Evolutionary conservation across 1,140 invertebrate genomes (phyloP), one percentile per base, ranked within the genome.

Genomic region (Pissodes strobi): DNA sequence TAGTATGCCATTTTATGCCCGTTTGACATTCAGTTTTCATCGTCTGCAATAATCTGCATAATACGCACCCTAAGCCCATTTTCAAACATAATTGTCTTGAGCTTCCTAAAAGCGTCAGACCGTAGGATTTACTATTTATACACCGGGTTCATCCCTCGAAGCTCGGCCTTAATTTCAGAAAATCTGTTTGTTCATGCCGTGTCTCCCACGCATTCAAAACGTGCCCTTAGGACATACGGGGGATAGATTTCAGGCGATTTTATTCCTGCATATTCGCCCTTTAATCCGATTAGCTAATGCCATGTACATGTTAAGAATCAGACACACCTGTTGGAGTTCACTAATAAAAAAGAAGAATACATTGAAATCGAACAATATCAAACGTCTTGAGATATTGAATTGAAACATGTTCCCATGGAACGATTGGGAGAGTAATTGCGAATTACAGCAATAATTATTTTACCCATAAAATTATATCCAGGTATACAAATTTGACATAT

Each of bases 111-210:
- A 55, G 52, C 37, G 52, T 55, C 21, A 39, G 17, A n/a, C 52
- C 52, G 37, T 55, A 21, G 52, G 52, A 55, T 55, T 55, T 55
- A 19, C 52, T 55, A 55, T 55, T 55, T 55, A 39, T 39, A 55
- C 52, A 55, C 52, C 52, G 25, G 34, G 52, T 55, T 39, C 52
- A 55, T 55, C 52, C 52, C 52, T 52, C 15, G 45, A 48, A 8
- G 12, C 6, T 43, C 39, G 17, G 46, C 19, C 21, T 52, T 55
- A 55, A 55, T 55, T 37, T 39, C 52, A 21, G 52, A 19, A 37
- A 55, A 55, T 55, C 52, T 55, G 52, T 55, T 55, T 55, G 52
- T 55, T 55, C 52, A 55, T 13, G 17, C 19, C 52, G 49, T 55
- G 52, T 55, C 52, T 55, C 52, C 52, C 52, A 55, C 52, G 52